Conservation (phyloP, 2,888 invertebrate species). For the Melolontha melolontha region DNA sequence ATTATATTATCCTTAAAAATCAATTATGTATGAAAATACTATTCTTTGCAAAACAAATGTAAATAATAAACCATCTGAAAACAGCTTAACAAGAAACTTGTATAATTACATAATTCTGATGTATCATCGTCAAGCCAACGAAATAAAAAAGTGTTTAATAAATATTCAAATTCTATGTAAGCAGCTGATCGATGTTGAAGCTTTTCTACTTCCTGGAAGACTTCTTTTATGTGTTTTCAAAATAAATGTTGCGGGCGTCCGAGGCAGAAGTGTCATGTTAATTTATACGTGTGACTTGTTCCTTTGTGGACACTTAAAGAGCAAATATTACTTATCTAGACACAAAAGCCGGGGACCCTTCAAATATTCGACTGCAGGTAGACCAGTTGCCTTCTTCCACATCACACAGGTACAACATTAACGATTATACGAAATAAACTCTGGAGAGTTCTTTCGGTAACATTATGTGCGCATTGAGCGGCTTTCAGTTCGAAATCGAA, state of each 20-base stretch:
- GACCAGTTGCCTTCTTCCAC: slow-evolving; percentile 14
- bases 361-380: slow-evolving; percentile 24
- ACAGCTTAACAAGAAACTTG: too few species aligned
- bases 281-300: slow-evolving; percentile 48
- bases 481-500: slow-evolving; percentile 1
- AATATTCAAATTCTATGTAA: too few species aligned
- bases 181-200: too few species aligned
- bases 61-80: too few species aligned
- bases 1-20: too few species aligned
- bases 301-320: slow-evolving; percentile 44
- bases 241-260: slow-evolving; percentile 12
- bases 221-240: slow-evolving; percentile 25
- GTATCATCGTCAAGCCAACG: too few species aligned
- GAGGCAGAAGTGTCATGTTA: slow-evolving; percentile 38
- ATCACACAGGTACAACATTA: slow-evolving; percentile 15
- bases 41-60: too few species aligned
- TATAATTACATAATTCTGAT: too few species aligned
- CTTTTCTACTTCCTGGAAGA: slow-evolving; percentile 20
- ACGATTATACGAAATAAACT: slow-evolving; percentile 26
- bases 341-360: slow-evolving; percentile 19
- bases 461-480: slow-evolving; percentile 5
- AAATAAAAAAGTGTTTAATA: too few species aligned
- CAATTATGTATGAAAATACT: too few species aligned
- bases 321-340: slow-evolving; percentile 43
- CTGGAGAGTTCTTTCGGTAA: slow-evolving; percentile 25